phyloP scores from a whole-genome alignment of 2,888 invertebrate genomes.

The Coleophora flavipennella region DNA sequence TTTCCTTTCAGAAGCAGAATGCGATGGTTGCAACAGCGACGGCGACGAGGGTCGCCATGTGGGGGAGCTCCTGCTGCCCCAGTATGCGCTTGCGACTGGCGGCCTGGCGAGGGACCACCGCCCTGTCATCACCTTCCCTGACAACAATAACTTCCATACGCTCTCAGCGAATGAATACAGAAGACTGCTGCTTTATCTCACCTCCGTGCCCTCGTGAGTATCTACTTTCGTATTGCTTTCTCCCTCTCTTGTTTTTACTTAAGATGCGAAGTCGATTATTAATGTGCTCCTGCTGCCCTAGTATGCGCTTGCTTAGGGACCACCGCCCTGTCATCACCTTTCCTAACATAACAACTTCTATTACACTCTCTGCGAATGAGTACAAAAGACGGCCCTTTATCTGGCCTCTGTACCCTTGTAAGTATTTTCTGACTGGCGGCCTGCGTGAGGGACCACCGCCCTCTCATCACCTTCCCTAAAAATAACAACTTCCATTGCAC shows the following conservation, averaged over 20 bases:
- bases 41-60: slow-evolving; percentile 83
- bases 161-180: slow-evolving; percentile 91
- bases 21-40: slow-evolving; percentile 67
- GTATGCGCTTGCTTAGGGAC: slow-evolving; percentile 92
- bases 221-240: too few relatives aligned
- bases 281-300: slow-evolving; percentile 88
- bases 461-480: slow-evolving; percentile 96
- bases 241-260: too few relatives aligned
- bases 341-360: slow-evolving; percentile 93
- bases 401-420: slow-evolving; percentile 97
- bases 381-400: slow-evolving; percentile 94
- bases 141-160: slow-evolving; percentile 89
- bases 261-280: too few relatives aligned
- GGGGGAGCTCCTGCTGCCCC: slow-evolving; percentile 88
- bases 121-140: slow-evolving; percentile 95
- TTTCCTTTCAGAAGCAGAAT: slow-evolving; percentile 52
- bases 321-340: slow-evolving; percentile 95
- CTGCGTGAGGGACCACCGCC: slow-evolving; percentile 94
- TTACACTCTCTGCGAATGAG: slow-evolving; percentile 85
- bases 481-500: slow-evolving; percentile 87
- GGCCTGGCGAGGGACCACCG: slow-evolving; percentile 95
- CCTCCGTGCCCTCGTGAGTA: slow-evolving; percentile 96
- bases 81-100: slow-evolving; percentile 93
- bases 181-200: slow-evolving; percentile 92
- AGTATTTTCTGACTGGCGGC: slow-evolving; percentile 70